Evolutionary conservation across 2,797 vertebrate genomes (phyloP), one percentile per base, ranked within the genome.

Genomic region (Acropternis orthonyx): DNA sequence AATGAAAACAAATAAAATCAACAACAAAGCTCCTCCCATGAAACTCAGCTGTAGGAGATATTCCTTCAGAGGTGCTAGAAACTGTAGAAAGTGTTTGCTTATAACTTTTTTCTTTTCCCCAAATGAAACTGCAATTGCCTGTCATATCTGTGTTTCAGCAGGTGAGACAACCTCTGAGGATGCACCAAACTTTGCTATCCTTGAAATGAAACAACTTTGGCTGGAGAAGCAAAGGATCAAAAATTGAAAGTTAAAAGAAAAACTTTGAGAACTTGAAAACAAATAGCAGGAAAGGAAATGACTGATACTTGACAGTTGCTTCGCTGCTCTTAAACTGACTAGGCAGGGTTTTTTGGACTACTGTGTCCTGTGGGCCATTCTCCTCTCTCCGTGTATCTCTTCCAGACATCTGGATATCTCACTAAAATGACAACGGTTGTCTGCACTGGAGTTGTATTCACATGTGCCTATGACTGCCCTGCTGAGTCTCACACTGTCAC

Each of bases 391-490:
- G 9, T 51, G 17, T 15, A 48, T 48, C 22, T n/a, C 41, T 61
- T 56, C 9, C 34, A 69, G 36, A 52, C 37, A 65, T 32, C 22
- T 19, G 28, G n/a, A 59, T 18, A 28, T 16, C 24, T 75, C 54
- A 34, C 7, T 12, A 39, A 37, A 55, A 79, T n/a, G 22, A 16
- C 55, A 55, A 3, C 16, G 6, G 8, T 36, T 51, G 6, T 21
- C 76, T 63, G 27, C 58, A 49, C 44, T 62, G 48, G 23, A 85
- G 37, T 7, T 62, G 44, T 37, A 58, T 49, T 62, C 44, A 49
- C 0, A 0, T 18, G n/a, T 28, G 19, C 49, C 21, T 68, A 1
- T 41, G 39, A 55, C 14, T 1, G 0, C 19, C 24, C 41, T 32
- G 7, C 46, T 39, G 39, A 66, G 9, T n/a, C 26, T 66, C 83